Base-by-base conservation (phyloP, 2,797 vertebrate genomes). In the Poeciliopsis turneri region DNA sequence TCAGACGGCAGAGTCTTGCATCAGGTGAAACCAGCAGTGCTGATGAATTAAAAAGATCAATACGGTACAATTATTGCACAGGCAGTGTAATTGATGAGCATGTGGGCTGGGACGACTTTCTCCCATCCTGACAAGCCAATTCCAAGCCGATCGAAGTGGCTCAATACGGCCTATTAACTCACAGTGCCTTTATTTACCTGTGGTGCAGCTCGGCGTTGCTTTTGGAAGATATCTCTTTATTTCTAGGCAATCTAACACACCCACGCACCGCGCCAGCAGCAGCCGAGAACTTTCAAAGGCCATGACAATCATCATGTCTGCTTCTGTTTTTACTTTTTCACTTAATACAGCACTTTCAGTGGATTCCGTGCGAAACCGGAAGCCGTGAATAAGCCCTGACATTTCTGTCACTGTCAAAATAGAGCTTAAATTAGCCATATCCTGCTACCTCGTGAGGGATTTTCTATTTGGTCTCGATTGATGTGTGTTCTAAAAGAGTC, bases 11-110 rank as follows among this genome's bases (percentile, higher is more conserved):
- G 72, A 69, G 36, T 36, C 18, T 68, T 68, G 59, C 87, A 88
- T 91, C 77, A 90, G 86, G 86, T 75, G 78, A 93, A 80, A 78
- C 80, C 84, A 83, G 89, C 79, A 73, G 75, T 89, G 87, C 86
- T 83, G 88, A 92, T 92, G 80, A 94, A 91, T 87, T 84, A 77
- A 82, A 83, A 20, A 55, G 88, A 95, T 95, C 93, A 90, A 95
- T 94, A 90, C 7, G 78, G 76, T 68, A 87, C 92, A 93, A 92
- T 93, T 90, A 92, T 90, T 92, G 91, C 91, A 84, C 89, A 88
- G 85, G 83, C 84, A 82, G 81, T 82, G 86, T 89, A 93, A 93
- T 87, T 94, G 92, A 94, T 92, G 88, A 94, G 89, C 88, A 89
- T 15, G 79, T 87, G 89, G 89, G 82, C 73, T 36, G 49, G 71